Base-by-base conservation (phyloP, 1,140 invertebrate species). In the Cotesia chilonis region DNA sequence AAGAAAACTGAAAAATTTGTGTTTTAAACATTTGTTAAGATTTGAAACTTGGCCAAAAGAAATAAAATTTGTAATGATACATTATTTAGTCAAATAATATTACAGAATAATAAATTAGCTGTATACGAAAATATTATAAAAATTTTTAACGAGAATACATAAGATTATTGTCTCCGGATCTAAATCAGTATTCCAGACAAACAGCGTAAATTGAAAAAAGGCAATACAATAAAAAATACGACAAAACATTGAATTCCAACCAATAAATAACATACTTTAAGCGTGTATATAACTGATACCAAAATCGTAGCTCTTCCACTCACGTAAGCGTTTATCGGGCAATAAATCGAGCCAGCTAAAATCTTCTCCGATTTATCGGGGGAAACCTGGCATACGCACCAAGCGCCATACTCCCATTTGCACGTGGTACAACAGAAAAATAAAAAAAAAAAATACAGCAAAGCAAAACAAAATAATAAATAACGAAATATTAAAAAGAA, bases 171-270 rank as follows among this genome's bases (percentile, higher is more conserved):
- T 54, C 35, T 54, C 41, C 52, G 37, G 35, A 54, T 55, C 37
- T 35, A 52, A 68, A 68, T 68, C 55, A 57, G 35, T 35, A 0
- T 68, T 51, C 67, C 67, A 68, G 67, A 68, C 67, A 68, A 68
- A 68, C 67, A 57, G 67, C 17, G 12, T 14, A 20, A 38, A 55
- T 67, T 67, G 55, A 57, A 41, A 38, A 41, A 41, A 36, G 10
- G 10, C 2, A 47, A 47, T 6, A 41, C 10, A 47, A 66, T 38
- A 47, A 66, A 41, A 41, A 41, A 41, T 9, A 7, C 10, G 10
- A 47, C 5, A 47, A 47, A 47, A 47, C 41, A 47, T 6, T 10
- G 10, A 47, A 57, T 68, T 68, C 28, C 52, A 4, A 1, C 7
- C 37, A 68, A 68, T 68, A 68, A 68, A 68, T 68, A 68, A 57